Evolutionary conservation across 2,113 vertebrate genomes (phyloP), one percentile per base, ranked within the genome.

Genomic region (Apus apus): DNA sequence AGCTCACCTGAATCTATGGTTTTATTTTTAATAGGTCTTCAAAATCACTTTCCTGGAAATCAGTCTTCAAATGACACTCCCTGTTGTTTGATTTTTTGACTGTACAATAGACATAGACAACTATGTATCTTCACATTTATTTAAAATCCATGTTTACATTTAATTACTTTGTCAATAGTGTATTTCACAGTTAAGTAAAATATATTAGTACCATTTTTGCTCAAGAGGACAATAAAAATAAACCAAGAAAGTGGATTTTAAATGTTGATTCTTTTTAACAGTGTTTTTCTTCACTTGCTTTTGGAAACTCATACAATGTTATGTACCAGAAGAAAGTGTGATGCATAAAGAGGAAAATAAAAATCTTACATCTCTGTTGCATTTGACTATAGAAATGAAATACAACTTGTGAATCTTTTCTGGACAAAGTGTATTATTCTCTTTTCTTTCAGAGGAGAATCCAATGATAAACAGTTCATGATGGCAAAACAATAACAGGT

Each of bases 111-210:
- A 29, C 9, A 1, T 6, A 67, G 23, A 36, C 7, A 71, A 32
- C 3, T 17, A 51, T 14, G 32, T 27, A 25, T 11, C 40, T 34
- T 66, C n/a, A 56, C 4, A 16, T 23, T 58, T 45, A 8, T n/a
- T 38, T 29, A 68, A 53, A 85, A 73, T 1, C 1, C 0, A 0
- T 36, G n/a, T 21, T 13, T 78, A 21, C 10, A 84, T 93, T 75
- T 90, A 94, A 91, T 89, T 94, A 95, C 45, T 95, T 62, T 6
- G 25, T 17, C 36, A 54, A 8, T 58, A 36, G 3, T 76, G 21
- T 80, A 15, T 73, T 94, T 66, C 68, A 65, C 26, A 93, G 46
- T 36, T 87, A 94, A 90, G 50, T 76, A 61, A 94, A 94, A 85
- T 10, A 13, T 60, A 45, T 58, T 64, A 86, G 43, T 21, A 3